A percentile compares a stretch with the other conserved stretches of the same genome.
Conservation (phyloP, 2,888 invertebrate species). For the Anaspis maculata region DNA sequence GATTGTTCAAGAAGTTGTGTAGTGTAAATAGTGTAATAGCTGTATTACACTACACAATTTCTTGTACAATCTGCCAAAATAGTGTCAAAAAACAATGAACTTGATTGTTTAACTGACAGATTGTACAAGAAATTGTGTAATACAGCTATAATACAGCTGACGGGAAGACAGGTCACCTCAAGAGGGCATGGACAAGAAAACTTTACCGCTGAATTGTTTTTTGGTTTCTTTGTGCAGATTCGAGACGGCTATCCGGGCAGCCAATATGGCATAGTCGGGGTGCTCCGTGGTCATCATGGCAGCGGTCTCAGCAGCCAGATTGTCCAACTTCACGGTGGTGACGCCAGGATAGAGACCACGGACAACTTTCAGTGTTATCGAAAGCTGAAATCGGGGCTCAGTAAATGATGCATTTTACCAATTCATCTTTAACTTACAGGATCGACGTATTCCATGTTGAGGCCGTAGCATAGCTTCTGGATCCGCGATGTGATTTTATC, state of each 20-base stretch:
- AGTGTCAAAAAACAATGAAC: too few species aligned
- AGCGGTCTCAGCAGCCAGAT: conserved; percentile 97
- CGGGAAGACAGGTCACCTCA: too few species aligned
- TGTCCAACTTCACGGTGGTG: conserved; percentile 93
- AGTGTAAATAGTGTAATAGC: too few species aligned
- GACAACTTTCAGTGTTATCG: conserved; percentile 86
- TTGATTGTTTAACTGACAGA: too few species aligned
- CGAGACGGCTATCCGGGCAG: conserved; percentile 81
- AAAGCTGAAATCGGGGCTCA: conserved; percentile 48
- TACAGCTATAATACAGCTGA: too few species aligned
- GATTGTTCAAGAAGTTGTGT: too few species aligned
- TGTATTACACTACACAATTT: too few species aligned
- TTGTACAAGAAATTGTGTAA: too few species aligned
- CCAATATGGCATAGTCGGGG: conserved; percentile 89
- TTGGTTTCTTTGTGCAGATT: conserved; percentile 97
- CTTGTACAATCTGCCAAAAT: too few species aligned
- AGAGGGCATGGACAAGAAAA: too few species aligned
- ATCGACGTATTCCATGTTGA: conserved; percentile 94
- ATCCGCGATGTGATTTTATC: conserved; percentile 98
- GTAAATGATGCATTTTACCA: neutral
- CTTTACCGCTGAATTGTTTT: conserved; percentile 81
- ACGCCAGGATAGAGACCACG: conserved; percentile 93
- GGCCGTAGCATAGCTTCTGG: conserved; percentile 88
- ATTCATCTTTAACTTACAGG: conserved; percentile 68
- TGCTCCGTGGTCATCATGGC: conserved; percentile 96